A percentile compares a stretch with the other conserved stretches of the same genome.
Evolutionary conservation across 2,888 invertebrate genomes (phyloP).

Genomic region (Acanthosepion pharaonis): DNA sequence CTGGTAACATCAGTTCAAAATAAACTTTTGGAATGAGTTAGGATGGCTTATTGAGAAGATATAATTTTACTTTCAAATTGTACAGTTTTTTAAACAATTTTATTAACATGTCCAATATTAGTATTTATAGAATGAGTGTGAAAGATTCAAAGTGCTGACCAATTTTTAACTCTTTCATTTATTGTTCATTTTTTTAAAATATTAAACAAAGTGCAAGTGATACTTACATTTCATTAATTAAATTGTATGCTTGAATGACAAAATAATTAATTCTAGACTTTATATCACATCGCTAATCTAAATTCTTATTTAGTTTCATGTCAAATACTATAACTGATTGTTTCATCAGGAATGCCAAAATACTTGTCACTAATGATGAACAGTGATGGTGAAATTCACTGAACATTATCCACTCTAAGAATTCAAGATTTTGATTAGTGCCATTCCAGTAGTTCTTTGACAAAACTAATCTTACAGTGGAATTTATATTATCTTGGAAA

Average conservation of each 20-base stretch:
- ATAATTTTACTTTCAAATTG: no score
- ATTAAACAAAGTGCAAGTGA: background rate
- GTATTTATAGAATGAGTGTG: no score
- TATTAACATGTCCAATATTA: no score
- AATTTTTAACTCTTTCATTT: no score
- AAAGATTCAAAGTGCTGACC: no score
- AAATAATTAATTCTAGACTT: background rate
- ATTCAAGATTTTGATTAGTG: background rate
- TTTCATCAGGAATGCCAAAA: background rate
- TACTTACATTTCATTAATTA: background rate
- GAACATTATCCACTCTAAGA: background rate
- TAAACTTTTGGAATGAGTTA: no score
- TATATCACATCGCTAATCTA: background rate
- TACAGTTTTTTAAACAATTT: no score
- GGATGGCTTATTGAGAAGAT: no score
- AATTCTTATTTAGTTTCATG: background rate
- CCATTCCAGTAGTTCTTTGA: constrained; percentile 6
- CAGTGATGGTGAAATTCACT: background rate
- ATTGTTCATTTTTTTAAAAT: no score
- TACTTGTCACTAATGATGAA: background rate
- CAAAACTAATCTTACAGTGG: background rate
- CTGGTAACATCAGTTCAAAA: no score
- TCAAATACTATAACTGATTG: background rate
- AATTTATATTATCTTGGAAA: background rate
- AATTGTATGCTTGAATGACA: background rate